Evolutionary conservation across 2,797 vertebrate species (phyloP), one percentile per base, ranked within the genome.

Genomic region (Cebuella pygmaea): DNA sequence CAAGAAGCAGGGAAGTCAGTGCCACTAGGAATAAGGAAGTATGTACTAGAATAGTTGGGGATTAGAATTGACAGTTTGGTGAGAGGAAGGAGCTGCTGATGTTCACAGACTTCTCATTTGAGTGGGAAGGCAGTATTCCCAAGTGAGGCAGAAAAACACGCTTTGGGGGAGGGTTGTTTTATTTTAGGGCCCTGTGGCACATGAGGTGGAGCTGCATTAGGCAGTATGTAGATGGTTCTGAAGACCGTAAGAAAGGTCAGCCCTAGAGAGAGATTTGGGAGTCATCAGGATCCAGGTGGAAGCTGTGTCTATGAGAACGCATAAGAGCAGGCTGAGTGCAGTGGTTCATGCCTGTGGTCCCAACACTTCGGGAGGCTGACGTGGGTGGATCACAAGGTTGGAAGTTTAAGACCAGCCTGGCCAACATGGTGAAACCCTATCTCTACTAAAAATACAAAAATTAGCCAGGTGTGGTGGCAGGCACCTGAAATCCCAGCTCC

Each of bases 61-160:
- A 72, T 80, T 76, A 64, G 78, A 90, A 67, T 10, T 61, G 67
- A 46, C 14, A 84, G 41, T 88, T 95, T 93, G 22, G 14, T 92
- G 33, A 84, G 70, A 94, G 72, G 33, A 76, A 89, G 75, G 55
- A 90, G 78, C 76, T 78, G 50, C 24, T 75, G 7, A 67, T 52
- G 26, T 80, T 50, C 44, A 33, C 36, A 90, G 55, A 39, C 50
- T 88, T 96, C 81, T 76, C 46, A 26, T 55, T 72, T 82, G 33
- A 64, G 50, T 93, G 48, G 70, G 41, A 72, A 48, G 7, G 15
- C 36, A 44, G 19, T 64, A 41, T 90, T 93, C 78, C 44, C 17
- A 26, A 59, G 46, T 48, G 80, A 92, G 52, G 27, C 33, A n/a
- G 57, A 88, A 85, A 13, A 48, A 26, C 13, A 48, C 20, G 30